Evolutionary conservation across 2,113 vertebrate genomes (phyloP).

Genomic region (Ploceus nigricollis): DNA sequence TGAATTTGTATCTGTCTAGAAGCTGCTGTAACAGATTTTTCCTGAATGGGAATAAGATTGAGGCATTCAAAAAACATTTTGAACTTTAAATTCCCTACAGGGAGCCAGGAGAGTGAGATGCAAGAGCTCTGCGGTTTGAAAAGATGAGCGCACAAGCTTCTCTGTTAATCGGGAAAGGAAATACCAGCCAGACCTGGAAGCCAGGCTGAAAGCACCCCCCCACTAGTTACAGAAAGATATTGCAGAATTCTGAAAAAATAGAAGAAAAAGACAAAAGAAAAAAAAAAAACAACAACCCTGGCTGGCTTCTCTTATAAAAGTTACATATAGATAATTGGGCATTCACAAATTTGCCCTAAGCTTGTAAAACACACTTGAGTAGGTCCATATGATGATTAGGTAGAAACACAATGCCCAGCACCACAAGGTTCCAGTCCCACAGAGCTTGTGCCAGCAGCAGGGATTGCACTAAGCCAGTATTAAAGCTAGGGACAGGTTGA

Average conservation of each 20-base stretch:
- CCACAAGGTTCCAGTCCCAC: neutral
- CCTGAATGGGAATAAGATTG: neutral
- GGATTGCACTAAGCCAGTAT: constrained; percentile 15
- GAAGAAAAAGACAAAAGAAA: too few species aligned
- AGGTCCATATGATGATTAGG: neutral
- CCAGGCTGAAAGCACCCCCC: neutral
- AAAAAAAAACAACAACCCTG: neutral
- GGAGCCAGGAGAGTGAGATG: neutral
- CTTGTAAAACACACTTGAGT: constrained; percentile 28
- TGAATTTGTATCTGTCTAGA: neutral
- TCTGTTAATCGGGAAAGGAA: neutral
- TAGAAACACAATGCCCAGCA: neutral
- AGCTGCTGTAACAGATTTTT: neutral
- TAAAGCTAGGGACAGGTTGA: neutral
- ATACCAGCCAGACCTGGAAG: neutral
- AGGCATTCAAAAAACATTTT: neutral
- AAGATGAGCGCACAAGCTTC: neutral
- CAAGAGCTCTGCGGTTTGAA: neutral
- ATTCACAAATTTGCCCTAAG: constrained; percentile 10
- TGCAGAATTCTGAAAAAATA: neutral
- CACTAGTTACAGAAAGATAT: neutral
- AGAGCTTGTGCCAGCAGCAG: constrained; percentile 29
- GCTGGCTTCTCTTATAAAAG: neutral
- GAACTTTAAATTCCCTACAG: neutral
- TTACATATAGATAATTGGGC: constrained; percentile 7